Evolutionary conservation across 2,888 invertebrate genomes (phyloP), one percentile per base, ranked within the genome.

Genomic region (Stenodera caucasica): DNA sequence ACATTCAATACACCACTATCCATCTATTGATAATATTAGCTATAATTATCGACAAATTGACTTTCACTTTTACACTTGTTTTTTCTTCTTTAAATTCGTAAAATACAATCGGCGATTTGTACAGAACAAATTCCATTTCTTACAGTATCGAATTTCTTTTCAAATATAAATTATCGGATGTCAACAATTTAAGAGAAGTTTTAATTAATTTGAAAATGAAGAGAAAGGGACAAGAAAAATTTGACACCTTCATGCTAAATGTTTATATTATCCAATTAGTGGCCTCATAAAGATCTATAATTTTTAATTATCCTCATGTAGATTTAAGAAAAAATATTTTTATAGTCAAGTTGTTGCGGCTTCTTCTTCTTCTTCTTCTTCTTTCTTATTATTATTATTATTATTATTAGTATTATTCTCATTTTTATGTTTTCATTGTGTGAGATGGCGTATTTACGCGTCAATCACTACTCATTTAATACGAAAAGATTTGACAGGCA

Each of bases 401-500:
- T 49, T 54, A 52, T 18, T 37, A 57, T 21, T n/a, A 29, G 3
- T 12, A 12, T 52, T 52, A 21, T 9, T 37, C 37, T 55, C 33
- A 35, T 55, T 50, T 32, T 35, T n/a, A 26, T 57, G 63, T 40
- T 21, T 40, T 40, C 40, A 40, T 40, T 40, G 62, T 72, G 72
- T 72, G 73, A 74, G 74, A 73, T 70, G 72, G 72, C 72, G 73
- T 70, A 77, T 78, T 78, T 77, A 77, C 66, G 72, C 75, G 80
- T 80, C 80, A 80, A 80, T 80, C 80, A 80, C 70, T 72, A 71
- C 77, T 80, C 79, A 78, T 80, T 80, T 80, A 77, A 75, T 73
- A 72, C 18, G 40, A 69, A 67, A 67, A 73, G 76, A 76, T 78
- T 78, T 78, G 80, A 80, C 79, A 76, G 75, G 68, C 66, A 66